phyloP scores from a whole-genome alignment of 2,113 vertebrate species.

The Siniperca knerii region DNA sequence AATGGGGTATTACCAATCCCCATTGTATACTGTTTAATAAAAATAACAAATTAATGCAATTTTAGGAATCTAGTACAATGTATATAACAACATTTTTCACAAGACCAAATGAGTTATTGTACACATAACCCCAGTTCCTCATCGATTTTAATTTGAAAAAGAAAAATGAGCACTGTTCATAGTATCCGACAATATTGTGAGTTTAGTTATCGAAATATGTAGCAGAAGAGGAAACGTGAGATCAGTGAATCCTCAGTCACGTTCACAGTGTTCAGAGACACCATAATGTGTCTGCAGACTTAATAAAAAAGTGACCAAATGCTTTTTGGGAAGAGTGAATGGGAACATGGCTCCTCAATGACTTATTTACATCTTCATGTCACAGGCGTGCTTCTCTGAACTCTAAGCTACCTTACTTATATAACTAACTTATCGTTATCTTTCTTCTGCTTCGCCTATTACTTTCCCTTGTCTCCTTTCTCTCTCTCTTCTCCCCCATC shows the following conservation, averaged over 20 bases:
- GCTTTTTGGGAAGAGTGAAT: neutral
- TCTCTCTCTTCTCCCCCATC: neutral
- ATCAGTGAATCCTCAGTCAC: neutral
- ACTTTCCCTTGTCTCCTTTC: no score
- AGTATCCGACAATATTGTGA: neutral
- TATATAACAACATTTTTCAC: no score
- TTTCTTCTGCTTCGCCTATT: neutral
- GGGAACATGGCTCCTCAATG: neutral
- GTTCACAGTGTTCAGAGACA: neutral
- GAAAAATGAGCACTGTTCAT: neutral
- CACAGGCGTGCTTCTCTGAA: constrained; percentile 19
- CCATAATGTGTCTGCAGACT: neutral
- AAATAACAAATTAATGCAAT: no score
- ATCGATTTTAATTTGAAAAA: no score
- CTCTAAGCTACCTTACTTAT: constrained; percentile 15
- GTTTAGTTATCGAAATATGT: neutral
- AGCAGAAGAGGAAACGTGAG: no score
- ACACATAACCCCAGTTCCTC: neutral
- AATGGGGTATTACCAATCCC: neutral
- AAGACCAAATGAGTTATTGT: neutral
- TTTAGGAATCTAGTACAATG: no score
- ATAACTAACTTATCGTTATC: neutral
- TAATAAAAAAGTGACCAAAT: neutral
- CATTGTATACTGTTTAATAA: no score
- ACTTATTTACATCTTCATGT: constrained; percentile 1